Base-by-base conservation (phyloP, 2,113 vertebrate species). In the Athene cunicularia region DNA sequence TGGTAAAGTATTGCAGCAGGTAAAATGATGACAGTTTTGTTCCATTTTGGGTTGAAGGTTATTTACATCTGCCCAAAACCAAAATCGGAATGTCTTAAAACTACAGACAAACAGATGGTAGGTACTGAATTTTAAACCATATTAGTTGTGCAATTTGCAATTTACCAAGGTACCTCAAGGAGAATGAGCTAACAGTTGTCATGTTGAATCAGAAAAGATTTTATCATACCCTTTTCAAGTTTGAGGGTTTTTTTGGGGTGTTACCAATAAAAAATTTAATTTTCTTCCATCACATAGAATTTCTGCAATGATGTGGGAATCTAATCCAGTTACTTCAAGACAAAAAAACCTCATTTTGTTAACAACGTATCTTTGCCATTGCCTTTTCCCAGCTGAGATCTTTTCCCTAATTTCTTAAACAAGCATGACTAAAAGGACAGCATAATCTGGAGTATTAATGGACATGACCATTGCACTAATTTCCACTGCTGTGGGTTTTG, bases 381-480 rank as follows among this genome's bases (percentile, higher is more conserved):
- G 60, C 28, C 16, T 75, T 77, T 79, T 27, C 53, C 91, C 37
- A 81, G 63, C 27, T 23, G 74, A 45, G 49, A 41, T 60, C 52
- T 81, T 95, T 88, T 66, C 24, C 72, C 56, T 70, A 49, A 12
- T 89, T 94, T 95, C 86, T 87, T 79, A 84, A 89, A 66, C 37
- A 71, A 80, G 30, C 23, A 30, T 24, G 52, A 59, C 63, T 55
- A 70, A 94, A 94, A 92, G 39, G 9, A 58, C 43, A 59, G 30
- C 22, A 47, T 35, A 73, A 77, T 66, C 63, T 39, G 52, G 27
- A 88, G 5, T 27, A 64, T 67, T 71, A 91, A 74, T 27, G 35
- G 35, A 12, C 41, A 68, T 32, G 45, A 81, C 52, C 58, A 80
- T 68, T 80, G 39, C 39, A 68, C 53, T 53, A 19, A 81, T 88